These are phyloP conservation scores for Poeciliopsis turrubarensis DNA, from an alignment of 2,113 vertebrate genomes.

Conservation along the genomic window DNA sequence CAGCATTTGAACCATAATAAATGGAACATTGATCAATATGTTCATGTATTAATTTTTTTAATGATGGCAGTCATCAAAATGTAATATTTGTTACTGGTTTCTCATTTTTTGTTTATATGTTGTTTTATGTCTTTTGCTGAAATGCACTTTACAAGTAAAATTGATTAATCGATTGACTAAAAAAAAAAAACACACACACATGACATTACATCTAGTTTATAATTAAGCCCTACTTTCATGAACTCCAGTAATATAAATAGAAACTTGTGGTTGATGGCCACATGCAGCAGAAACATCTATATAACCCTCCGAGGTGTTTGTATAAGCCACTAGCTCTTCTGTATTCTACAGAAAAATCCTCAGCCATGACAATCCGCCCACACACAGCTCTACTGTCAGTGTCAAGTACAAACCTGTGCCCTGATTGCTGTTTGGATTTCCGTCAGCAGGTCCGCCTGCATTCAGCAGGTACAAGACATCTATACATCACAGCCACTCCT, in stretches of 20 bases:
- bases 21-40: too few species aligned
- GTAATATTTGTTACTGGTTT: too few species aligned
- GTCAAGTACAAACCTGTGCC: constrained; percentile 23
- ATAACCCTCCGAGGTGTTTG: neutral
- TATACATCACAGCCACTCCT: constrained; percentile 1
- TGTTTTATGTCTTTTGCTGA: too few species aligned
- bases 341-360: neutral
- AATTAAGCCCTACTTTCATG: neutral
- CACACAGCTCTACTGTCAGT: constrained; percentile 12
- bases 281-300: neutral
- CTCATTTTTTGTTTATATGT: too few species aligned
- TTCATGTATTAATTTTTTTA: too few species aligned
- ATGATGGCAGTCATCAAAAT: too few species aligned
- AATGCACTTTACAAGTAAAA: too few species aligned
- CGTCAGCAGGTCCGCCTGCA: constrained; percentile 2
- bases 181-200: too few species aligned
- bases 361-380: neutral
- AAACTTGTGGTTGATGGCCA: neutral
- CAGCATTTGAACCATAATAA: too few species aligned
- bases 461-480: neutral
- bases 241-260: neutral
- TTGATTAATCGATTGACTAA: too few species aligned
- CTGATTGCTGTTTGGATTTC: constrained; percentile 13
- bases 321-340: neutral
- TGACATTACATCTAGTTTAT: too few species aligned